A percentile compares a stretch with the other conserved stretches of the same genome.
Conservation (phyloP, 2,888 invertebrate species). For the Ophion ellenae region DNA sequence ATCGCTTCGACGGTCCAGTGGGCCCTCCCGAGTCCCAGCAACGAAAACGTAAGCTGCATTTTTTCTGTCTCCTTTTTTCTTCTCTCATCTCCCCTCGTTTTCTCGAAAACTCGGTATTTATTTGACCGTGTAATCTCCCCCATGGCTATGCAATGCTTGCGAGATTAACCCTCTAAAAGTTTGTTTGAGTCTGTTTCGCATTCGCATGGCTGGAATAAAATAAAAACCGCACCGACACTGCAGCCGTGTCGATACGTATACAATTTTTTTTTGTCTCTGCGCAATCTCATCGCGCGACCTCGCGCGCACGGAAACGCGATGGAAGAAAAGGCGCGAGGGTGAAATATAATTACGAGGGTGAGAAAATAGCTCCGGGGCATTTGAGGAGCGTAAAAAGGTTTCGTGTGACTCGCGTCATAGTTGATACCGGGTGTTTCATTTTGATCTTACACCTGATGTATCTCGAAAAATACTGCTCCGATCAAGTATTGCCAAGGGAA, state of each 20-base stretch:
- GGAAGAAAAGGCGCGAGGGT: conserved; percentile 68
- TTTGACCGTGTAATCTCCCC: conserved; percentile 42
- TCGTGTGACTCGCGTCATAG: conserved; percentile 54
- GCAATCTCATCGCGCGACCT: conserved; percentile 24
- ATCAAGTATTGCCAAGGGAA: too few species aligned
- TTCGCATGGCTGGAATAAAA: conserved; percentile 5
- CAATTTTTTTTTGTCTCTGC: conserved; percentile 17
- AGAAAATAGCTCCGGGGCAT: conserved; percentile 78
- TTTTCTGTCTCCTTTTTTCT: not conserved
- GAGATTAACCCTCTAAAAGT: conserved; percentile 32
- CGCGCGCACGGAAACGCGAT: conserved; percentile 43
- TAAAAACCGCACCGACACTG: conserved; percentile 1
- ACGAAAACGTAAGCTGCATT: conserved; percentile 84
- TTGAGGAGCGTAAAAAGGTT: conserved; percentile 50
- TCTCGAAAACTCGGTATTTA: conserved; percentile 27
- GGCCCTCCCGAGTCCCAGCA: conserved; percentile 85
- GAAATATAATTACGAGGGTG: conserved; percentile 81
- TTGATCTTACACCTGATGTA: not conserved
- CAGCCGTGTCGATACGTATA: conserved; percentile 22
- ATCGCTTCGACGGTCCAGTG: conserved; percentile 86
- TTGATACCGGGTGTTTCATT: not conserved
- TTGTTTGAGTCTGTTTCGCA: conserved; percentile 4
- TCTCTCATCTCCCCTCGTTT: not conserved
- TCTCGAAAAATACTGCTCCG: too few species aligned
- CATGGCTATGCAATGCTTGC: conserved; percentile 15